A percentile compares a stretch with the other conserved stretches of the same genome.
Conservation (phyloP, 2,113 vertebrate species). For the Brachypteracias leptosomus region DNA sequence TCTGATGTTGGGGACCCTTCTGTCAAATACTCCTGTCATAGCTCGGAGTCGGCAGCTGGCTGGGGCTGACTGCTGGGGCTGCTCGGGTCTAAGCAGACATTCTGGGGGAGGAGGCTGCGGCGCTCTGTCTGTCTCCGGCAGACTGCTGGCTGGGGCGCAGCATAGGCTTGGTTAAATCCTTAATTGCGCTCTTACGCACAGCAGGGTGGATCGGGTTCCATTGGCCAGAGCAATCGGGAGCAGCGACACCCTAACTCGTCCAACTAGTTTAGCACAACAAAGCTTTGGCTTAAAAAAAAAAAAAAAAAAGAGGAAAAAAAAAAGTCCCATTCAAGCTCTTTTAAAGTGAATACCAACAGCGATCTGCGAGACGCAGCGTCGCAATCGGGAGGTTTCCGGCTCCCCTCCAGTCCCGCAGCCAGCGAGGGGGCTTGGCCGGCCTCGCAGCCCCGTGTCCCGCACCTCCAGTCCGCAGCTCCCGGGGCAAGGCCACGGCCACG, state of each 20-base stretch:
- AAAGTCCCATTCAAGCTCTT: slow-evolving; percentile 5
- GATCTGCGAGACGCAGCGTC: neutral
- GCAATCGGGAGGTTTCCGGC: neutral
- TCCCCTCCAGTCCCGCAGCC: neutral
- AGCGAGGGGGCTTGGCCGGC: neutral
- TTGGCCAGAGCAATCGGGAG: slow-evolving; percentile 91
- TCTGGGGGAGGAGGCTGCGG: slow-evolving; percentile 58
- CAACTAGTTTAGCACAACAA: slow-evolving; percentile 89
- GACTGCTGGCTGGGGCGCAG: slow-evolving; percentile 93
- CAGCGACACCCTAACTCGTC: slow-evolving; percentile 92
- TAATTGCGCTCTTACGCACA: slow-evolving; percentile 99
- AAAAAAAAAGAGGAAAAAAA: neutral
- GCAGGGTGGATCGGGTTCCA: slow-evolving; percentile 99
- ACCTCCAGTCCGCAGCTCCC: neutral
- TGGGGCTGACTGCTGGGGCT: slow-evolving; percentile 34
- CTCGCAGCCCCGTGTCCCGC: neutral
- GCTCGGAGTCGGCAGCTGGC: slow-evolving; percentile 49
- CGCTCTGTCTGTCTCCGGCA: slow-evolving; percentile 79
- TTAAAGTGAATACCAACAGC: slow-evolving; percentile 29
- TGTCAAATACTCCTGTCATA: slow-evolving; percentile 99
- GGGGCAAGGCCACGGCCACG: neutral
- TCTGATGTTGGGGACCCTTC: slow-evolving; percentile 92
- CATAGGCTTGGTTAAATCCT: slow-evolving; percentile 99
- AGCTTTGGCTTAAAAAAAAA: slow-evolving; percentile 55
- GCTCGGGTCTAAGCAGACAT: slow-evolving; percentile 76